These are phyloP conservation scores for Lapara coniferarum DNA, from an alignment of 2,888 invertebrate species.

Conservation along the genomic window DNA sequence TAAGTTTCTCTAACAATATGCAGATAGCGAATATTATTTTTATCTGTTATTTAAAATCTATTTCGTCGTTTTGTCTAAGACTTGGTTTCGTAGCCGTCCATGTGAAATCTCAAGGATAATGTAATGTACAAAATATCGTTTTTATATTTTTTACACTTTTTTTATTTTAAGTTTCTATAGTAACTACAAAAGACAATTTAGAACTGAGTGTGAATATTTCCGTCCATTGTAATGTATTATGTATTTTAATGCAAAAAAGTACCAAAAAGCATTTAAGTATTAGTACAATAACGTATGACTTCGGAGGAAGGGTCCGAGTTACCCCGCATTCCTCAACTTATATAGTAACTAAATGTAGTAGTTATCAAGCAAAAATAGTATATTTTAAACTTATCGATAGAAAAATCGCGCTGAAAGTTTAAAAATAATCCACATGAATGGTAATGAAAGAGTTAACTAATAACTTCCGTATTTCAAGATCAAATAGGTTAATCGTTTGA, in stretches of 20 bases:
- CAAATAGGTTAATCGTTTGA: not conserved
- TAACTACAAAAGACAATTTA: slow-evolving; percentile 3
- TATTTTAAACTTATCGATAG: not conserved
- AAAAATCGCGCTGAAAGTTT: not conserved
- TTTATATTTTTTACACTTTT: not conserved
- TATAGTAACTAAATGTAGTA: no score
- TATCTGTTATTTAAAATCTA: no score
- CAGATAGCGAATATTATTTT: no score
- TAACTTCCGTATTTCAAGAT: slow-evolving; percentile 11
- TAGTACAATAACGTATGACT: not conserved
- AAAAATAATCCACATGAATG: not conserved
- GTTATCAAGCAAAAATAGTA: not conserved
- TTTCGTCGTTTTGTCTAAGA: not conserved
- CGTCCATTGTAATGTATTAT: slow-evolving; percentile 15
- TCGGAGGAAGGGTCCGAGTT: no score
- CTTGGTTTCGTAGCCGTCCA: not conserved
- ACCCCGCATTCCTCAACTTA: no score
- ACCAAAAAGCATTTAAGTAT: not conserved
- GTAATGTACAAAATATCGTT: not conserved
- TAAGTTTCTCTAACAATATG: no score
- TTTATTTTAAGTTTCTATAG: slow-evolving; percentile 1
- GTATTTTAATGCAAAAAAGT: not conserved
- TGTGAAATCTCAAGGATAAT: not conserved
- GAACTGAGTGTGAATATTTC: slow-evolving; percentile 13
- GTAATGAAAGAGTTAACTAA: not conserved